Evolutionary conservation across 2,113 vertebrate species (phyloP).

Genomic region (Spilogale gracilis): DNA sequence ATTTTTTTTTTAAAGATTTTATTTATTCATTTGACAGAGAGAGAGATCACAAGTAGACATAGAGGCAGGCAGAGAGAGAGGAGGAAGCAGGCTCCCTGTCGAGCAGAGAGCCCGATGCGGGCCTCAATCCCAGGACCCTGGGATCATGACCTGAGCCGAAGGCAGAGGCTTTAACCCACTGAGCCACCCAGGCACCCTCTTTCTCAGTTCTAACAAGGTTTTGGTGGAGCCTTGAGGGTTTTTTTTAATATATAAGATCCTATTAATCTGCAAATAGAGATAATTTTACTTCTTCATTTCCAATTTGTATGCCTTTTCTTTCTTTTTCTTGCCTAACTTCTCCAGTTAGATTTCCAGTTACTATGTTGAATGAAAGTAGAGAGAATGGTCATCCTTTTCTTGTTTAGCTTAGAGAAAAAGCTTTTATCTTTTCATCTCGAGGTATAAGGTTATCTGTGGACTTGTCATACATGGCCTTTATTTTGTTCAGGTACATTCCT

Average conservation of each 20-base stretch:
- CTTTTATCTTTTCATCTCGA: neutral
- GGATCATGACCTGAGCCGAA: too few species aligned
- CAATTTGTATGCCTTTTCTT: neutral
- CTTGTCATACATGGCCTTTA: neutral
- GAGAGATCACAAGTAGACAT: too few species aligned
- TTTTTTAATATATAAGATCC: neutral
- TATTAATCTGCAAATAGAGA: neutral
- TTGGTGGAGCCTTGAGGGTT: neutral
- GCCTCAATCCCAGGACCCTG: too few species aligned
- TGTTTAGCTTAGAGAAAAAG: neutral
- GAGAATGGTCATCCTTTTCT: neutral
- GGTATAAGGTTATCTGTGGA: neutral
- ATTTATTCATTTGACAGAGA: too few species aligned
- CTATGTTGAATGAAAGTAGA: neutral
- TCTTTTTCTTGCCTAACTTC: slow-evolving; percentile 8
- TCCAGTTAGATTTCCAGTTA: neutral
- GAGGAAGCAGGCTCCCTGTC: too few species aligned
- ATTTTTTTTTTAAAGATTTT: neutral
- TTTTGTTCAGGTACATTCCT: neutral
- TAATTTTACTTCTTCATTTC: slow-evolving; percentile 2
- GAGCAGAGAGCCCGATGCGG: too few species aligned
- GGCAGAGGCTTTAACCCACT: too few species aligned
- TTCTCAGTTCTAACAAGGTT: neutral
- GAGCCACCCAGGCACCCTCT: too few species aligned
- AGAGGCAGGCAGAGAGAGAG: too few species aligned